Evolutionary conservation across 1,140 invertebrate genomes (phyloP).

Genomic region (Lucilia sericata): DNA sequence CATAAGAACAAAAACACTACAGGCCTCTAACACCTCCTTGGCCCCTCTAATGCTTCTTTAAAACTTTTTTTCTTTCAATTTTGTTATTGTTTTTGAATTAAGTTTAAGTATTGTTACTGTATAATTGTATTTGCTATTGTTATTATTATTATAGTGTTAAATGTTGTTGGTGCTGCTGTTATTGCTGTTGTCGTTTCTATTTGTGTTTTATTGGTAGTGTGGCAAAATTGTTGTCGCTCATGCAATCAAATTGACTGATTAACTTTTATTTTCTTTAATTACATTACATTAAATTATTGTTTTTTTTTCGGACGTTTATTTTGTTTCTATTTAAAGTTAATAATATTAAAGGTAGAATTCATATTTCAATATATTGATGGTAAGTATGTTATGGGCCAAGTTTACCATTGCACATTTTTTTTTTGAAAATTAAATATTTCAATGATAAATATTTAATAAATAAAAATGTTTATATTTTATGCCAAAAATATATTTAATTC

Average conservation of each 20-base stretch:
- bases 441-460: not conserved
- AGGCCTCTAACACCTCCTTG: too few relatives aligned
- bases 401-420: constrained; percentile 20
- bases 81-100: not conserved
- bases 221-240: constrained; percentile 32
- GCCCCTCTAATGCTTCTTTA: not conserved
- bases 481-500: too few relatives aligned
- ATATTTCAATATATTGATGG: not conserved
- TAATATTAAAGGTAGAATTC: not conserved
- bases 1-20: not conserved
- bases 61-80: not conserved
- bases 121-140: not conserved
- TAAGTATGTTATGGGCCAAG: constrained; percentile 33
- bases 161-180: not conserved
- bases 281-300: not conserved
- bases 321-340: not conserved
- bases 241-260: constrained; percentile 43
- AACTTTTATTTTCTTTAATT: constrained; percentile 35
- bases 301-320: not conserved
- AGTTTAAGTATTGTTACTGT: not conserved
- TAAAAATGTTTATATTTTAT: not conserved
- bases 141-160: not conserved
- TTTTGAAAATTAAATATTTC: too few relatives aligned
- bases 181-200: not conserved
- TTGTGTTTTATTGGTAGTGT: constrained; percentile 32